A percentile compares a stretch with the other conserved stretches of the same genome.
Conservation (phyloP, 2,797 vertebrate genomes). For the Hipposideros larvatus region DNA sequence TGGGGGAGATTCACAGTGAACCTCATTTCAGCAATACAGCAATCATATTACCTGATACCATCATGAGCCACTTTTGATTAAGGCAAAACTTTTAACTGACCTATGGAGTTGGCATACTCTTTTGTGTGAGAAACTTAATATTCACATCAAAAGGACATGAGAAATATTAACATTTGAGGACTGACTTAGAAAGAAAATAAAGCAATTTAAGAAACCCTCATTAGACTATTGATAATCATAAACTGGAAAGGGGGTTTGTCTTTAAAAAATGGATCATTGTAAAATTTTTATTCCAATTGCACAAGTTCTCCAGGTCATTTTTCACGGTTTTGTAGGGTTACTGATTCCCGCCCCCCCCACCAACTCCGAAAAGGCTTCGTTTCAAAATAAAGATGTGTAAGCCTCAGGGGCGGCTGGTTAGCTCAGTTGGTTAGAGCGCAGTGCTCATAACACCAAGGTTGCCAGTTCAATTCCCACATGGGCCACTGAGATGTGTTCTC, state of each 20-base stretch:
- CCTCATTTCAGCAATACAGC: neutral
- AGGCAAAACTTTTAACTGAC: neutral
- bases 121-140: neutral
- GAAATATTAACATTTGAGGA: neutral
- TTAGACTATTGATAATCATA: neutral
- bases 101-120: neutral
- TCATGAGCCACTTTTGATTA: neutral
- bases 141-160: neutral
- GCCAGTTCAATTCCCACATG: too few species aligned
- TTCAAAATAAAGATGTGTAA: constrained; percentile 41
- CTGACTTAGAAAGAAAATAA: neutral
- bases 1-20: neutral
- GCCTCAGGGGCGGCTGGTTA: too few species aligned
- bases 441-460: too few species aligned
- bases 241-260: neutral
- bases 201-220: neutral
- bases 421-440: too few species aligned
- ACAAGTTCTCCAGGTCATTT: neutral
- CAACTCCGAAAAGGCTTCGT: neutral
- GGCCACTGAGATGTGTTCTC: too few species aligned
- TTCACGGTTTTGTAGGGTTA: neutral
- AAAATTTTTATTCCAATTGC: neutral
- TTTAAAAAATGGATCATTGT: neutral
- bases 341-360: neutral
- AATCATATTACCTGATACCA: neutral